These are phyloP conservation scores for Clarias gariepinus DNA, from an alignment of 2,113 vertebrate species.

Conservation along the genomic window DNA sequence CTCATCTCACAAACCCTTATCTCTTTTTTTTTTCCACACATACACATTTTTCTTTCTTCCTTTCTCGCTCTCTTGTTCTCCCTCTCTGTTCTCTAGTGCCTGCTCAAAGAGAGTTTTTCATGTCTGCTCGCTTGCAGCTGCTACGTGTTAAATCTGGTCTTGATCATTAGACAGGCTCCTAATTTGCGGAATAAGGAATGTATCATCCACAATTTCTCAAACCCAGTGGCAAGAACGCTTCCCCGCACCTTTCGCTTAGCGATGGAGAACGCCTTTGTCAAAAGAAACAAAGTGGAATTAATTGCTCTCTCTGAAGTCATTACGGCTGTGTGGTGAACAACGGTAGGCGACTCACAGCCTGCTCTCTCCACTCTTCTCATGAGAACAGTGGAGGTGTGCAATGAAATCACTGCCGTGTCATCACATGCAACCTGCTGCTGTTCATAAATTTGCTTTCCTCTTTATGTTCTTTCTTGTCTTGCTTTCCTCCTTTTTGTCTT, in stretches of 20 bases:
- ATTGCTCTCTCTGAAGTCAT: conserved; percentile 42
- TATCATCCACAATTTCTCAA: conserved; percentile 52
- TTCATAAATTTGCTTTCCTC: too few species aligned
- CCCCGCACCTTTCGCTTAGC: background rate
- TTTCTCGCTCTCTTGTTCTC: conserved; percentile 10
- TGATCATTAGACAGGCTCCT: conserved; percentile 66
- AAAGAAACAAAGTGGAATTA: conserved; percentile 42
- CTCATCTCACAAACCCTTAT: conserved; percentile 58
- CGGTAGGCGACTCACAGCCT: background rate
- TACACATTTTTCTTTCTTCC: conserved; percentile 49
- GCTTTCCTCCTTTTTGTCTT: background rate
- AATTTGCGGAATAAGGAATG: conserved; percentile 61
- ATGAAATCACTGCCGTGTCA: background rate
- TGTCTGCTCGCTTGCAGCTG: conserved; percentile 62
- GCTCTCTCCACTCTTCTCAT: background rate
- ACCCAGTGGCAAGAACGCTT: conserved; percentile 41
- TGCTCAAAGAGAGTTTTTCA: conserved; percentile 68
- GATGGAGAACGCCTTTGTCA: background rate
- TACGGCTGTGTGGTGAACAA: background rate
- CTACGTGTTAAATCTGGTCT: conserved; percentile 59
- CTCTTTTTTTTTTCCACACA: conserved; percentile 32
- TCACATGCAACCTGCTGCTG: background rate
- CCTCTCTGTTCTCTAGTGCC: conserved; percentile 41
- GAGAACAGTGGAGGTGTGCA: background rate
- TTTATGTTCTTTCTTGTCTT: background rate